A percentile compares a stretch with the other conserved stretches of the same genome.
These are phyloP conservation scores for Leucosticte australis DNA, from an alignment of 2,113 vertebrate species.

Conservation along the genomic window DNA sequence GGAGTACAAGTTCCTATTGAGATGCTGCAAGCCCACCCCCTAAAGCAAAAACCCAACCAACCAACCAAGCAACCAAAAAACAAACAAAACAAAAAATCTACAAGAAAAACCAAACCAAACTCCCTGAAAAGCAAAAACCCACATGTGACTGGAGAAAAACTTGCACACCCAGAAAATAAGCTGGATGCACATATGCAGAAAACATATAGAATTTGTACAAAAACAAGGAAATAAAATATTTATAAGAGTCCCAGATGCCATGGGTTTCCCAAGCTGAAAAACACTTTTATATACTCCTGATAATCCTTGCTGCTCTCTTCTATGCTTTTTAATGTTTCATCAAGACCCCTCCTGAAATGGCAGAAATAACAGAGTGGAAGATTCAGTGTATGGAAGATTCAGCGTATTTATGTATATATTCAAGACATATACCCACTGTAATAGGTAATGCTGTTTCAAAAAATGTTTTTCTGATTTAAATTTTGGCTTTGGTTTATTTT, in stretches of 20 bases:
- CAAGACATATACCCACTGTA: not conserved
- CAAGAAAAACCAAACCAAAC: not conserved
- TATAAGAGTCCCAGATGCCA: not conserved
- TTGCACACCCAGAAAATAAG: not conserved
- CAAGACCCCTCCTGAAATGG: not conserved
- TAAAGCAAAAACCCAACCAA: not conserved
- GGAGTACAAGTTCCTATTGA: not conserved
- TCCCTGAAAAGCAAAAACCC: not conserved
- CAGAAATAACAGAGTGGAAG: not conserved
- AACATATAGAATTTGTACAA: not conserved
- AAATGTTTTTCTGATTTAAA: not conserved
- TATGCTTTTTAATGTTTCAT: not conserved
- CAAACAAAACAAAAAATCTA: not conserved
- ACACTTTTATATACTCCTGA: not conserved
- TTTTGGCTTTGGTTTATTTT: not conserved
- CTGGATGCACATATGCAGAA: not conserved
- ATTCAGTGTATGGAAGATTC: not conserved
- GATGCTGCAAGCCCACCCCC: not conserved
- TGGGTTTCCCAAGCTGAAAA: not conserved
- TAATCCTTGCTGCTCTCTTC: not conserved
- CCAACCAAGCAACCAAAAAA: not conserved
- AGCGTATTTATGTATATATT: not conserved
- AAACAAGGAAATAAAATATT: not conserved
- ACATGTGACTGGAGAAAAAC: not conserved
- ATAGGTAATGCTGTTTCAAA: not conserved